Conservation (phyloP, 2,797 vertebrate species). For the Ctenopoma multispine region DNA sequence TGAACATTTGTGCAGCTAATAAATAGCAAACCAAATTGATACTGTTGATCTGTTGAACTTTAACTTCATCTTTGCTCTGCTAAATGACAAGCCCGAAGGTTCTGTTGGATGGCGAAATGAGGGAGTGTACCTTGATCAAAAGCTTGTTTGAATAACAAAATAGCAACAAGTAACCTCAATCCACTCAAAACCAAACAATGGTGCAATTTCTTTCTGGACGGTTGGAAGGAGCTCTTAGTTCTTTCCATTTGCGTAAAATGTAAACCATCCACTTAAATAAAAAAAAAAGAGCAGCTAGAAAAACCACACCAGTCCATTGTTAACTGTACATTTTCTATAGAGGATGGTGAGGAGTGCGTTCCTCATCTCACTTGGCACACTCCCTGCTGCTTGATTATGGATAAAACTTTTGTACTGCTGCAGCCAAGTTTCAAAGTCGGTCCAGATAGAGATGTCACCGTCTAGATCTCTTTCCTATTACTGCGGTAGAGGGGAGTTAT, state of each 20-base stretch:
- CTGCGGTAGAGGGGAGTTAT: slow-evolving; percentile 57
- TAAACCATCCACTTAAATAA: slow-evolving; percentile 56
- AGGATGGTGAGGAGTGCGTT: slow-evolving; percentile 8
- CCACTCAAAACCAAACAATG: slow-evolving; percentile 52
- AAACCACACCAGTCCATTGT: slow-evolving; percentile 13
- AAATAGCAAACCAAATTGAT: no score
- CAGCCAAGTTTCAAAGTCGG: slow-evolving; percentile 55
- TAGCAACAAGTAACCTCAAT: slow-evolving; percentile 35
- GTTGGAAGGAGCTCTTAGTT: slow-evolving; percentile 17
- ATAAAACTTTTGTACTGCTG: slow-evolving; percentile 22
- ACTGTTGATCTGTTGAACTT: background rate
- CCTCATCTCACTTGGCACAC: slow-evolving; percentile 36
- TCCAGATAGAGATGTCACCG: slow-evolving; percentile 63
- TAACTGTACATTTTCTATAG: slow-evolving; percentile 9
- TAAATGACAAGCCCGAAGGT: background rate
- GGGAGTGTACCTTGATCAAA: slow-evolving; percentile 1
- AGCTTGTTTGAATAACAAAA: slow-evolving; percentile 35
- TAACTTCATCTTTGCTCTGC: background rate
- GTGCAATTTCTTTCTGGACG: slow-evolving; percentile 28
- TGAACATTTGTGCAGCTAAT: no score
- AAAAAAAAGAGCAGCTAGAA: slow-evolving; percentile 46
- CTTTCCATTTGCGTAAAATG: slow-evolving; percentile 38
- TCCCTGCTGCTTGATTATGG: slow-evolving; percentile 44
- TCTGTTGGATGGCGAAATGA: background rate
- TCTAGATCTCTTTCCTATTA: slow-evolving; percentile 33